Conservation (phyloP, 2,113 vertebrate genomes). For the Tor tambroides region DNA sequence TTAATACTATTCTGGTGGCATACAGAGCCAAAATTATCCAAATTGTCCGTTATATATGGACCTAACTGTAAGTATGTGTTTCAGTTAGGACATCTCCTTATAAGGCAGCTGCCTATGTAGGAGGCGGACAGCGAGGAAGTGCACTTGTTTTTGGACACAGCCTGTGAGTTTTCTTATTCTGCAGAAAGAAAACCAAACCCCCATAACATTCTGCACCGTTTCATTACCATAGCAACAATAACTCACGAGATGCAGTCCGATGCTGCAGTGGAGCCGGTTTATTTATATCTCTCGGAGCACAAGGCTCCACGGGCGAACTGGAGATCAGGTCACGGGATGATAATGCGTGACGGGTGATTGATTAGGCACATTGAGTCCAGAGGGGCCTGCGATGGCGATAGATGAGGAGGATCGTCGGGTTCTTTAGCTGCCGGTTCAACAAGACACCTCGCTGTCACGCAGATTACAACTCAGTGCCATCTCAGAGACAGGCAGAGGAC, state of each 20-base stretch:
- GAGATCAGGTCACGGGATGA: slow-evolving; percentile 52
- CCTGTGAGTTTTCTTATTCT: neutral
- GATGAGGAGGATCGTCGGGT: slow-evolving; percentile 45
- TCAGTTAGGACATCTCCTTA: neutral
- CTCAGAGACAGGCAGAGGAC: slow-evolving; percentile 29
- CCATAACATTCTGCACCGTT: slow-evolving; percentile 34
- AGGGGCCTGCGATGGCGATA: slow-evolving; percentile 28
- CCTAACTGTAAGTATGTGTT: neutral
- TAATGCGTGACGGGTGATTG: slow-evolving; percentile 48
- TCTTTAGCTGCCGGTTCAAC: slow-evolving; percentile 32
- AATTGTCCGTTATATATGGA: no score
- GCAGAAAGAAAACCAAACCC: slow-evolving; percentile 35
- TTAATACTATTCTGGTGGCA: no score
- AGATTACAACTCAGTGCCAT: slow-evolving; percentile 45
- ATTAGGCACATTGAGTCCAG: slow-evolving; percentile 47
- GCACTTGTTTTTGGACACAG: neutral
- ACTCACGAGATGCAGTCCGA: slow-evolving; percentile 49
- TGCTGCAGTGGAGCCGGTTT: slow-evolving; percentile 42
- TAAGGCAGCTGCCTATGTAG: neutral
- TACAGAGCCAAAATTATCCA: no score
- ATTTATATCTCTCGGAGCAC: slow-evolving; percentile 49
- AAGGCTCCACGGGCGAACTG: slow-evolving; percentile 23
- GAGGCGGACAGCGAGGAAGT: neutral
- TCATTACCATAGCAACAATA: slow-evolving; percentile 61
- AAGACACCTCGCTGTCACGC: slow-evolving; percentile 47